Base-by-base conservation (phyloP, 2,888 invertebrate species). In the Heliconius hortense region DNA sequence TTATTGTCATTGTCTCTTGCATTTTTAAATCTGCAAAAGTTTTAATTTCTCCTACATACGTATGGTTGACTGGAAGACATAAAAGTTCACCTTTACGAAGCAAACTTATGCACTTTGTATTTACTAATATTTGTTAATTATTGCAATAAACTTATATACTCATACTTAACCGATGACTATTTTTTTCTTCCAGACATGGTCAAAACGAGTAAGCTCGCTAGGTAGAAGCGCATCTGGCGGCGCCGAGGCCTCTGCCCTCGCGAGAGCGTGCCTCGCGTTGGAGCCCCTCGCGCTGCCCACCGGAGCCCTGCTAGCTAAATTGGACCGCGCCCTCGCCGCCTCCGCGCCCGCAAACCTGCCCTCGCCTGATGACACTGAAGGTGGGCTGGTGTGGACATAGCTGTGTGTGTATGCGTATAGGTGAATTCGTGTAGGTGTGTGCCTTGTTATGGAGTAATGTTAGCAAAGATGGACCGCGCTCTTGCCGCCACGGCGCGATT, bases 231-330 rank as follows among this genome's bases (percentile, higher is more conserved):
- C 81, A 75, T 82, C 89, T 56, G 84, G 86, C 21, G 82, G 84
- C 39, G 84, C 82, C 26, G 88, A 86, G 73, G 88, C 87, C 91
- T 90, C 81, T 81, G 92, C 87, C 72, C 88, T 88, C 84, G 95
- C 90, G 81, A 94, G 85, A 79, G 95, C 85, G 81, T 95, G 88
- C 84, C 93, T 93, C 77, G 96, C 98, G 73, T 94, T 98, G 70
- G 98, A 95, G 83, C 97, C 98, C 4, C 95, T 99, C 79, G 97
- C 97, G 74, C 96, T 97, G 85, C 97, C 96, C 82, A 98, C 98
- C 84, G 96, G 96, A 72, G 95, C 95, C 48, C 95, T 98, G 80
- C 95, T 98, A 18, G 91, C 91, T 0, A 79, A 87, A 0, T 89
- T 80, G 95, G 97, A 88, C 97, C 97, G 89, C 91, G 97, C 84